Evolutionary conservation across 2,888 invertebrate species (phyloP), one percentile per base, ranked within the genome.

Genomic region (Phortica okadai): DNA sequence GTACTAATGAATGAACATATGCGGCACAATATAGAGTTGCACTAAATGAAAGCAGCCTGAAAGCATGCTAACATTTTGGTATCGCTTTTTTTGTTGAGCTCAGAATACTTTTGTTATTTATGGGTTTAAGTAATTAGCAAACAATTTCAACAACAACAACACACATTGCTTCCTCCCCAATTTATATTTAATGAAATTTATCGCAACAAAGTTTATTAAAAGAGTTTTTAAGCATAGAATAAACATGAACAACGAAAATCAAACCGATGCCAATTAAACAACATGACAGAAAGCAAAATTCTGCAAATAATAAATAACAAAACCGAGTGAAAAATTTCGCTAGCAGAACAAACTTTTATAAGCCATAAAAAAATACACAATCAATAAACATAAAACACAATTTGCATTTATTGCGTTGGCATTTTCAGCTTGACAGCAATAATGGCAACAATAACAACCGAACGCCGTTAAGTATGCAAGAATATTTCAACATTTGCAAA

Each of bases 401-500:
- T 62, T 62, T 25, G 21, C 62, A 16, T 16, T 62, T 25, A 62
- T 62, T 7, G 62, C 33, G 50, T 14, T 33, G 33, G 33, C 56
- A 56, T 56, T 56, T 56, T 56, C 7, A 56, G n/a, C 16, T n/a
- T 56, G 16, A 56, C 56, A 56, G 16, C 56, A n/a, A 56, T 56
- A 56, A 56, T 56, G 16, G 25, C 25, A 62, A 62, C 62, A 62
- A 8, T 25, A 62, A 25, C 62, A 62, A 62, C 16, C 21, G 16
- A 16, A n/a, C 62, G 62, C 62, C 62, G 62, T 62, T 62, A 25
- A 59, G 16, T 59, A 59, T 59, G 59, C 59, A 59, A 59, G n/a
- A 59, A 16, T 59, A 59, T 16, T 21, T 59, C 21, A 21, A 16
- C 25, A 50, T 50, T 50, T 50, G 50, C 50, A 50, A 62, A 10